phyloP scores from a whole-genome alignment of 2,888 invertebrate genomes.

The Sphaerophoria rueppellii region DNA sequence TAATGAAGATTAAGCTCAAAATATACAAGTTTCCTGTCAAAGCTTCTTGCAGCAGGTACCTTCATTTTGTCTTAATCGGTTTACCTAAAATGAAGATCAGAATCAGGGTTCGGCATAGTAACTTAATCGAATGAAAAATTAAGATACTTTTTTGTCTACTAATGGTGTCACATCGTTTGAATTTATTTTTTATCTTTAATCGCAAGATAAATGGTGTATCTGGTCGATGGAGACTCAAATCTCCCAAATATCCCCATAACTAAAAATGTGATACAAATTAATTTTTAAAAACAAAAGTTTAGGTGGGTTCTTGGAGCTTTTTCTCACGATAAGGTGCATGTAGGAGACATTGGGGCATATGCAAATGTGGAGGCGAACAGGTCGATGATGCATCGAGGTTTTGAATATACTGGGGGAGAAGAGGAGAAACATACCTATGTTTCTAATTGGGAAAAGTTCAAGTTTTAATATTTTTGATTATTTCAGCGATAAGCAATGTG shows the following conservation, averaged over 20 bases:
- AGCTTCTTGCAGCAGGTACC: neutral
- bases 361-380: neutral
- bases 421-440: no score
- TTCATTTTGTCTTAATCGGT: constrained; percentile 24
- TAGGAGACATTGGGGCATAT: neutral
- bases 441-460: no score
- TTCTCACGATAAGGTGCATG: constrained; percentile 16
- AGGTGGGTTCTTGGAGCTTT: neutral
- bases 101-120: constrained; percentile 17
- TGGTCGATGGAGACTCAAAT: no score
- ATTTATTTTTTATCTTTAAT: neutral
- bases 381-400: neutral
- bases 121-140: constrained; percentile 14
- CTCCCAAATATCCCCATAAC: constrained; percentile 6
- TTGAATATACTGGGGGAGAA: no score
- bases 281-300: neutral
- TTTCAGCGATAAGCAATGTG: no score
- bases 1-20: neutral
- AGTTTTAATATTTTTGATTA: no score
- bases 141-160: constrained; percentile 22
- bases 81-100: constrained; percentile 23
- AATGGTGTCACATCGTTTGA: constrained; percentile 34
- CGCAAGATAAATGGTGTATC: constrained; percentile 23
- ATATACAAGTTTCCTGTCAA: constrained; percentile 19
- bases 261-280: constrained; percentile 36